Base-by-base conservation (phyloP, 2,113 vertebrate genomes). In the Sapajus apella region DNA sequence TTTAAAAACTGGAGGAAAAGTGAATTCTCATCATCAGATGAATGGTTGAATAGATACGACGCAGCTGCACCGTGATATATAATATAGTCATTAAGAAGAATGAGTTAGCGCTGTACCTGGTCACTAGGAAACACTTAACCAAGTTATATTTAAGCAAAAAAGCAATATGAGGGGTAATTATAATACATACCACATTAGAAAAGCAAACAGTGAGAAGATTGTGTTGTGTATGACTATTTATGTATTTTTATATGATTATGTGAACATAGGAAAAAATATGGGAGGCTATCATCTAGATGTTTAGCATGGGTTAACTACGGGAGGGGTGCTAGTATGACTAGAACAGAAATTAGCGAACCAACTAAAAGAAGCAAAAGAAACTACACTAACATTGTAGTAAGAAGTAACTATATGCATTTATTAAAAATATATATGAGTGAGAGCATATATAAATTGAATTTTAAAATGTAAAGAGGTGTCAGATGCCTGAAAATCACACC, bases 391-490 rank as follows among this genome's bases (percentile, higher is more conserved):
- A 73, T 90, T 90, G 52, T 73, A 82, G 14, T 83, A 47, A 90
- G 14, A 77, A 58, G 43, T 68, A 89, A 93, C 70, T 50, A 43
- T 32, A 25, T 96, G 1, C 16, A 95, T 55, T 91, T 79, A 56
- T 89, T 11, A 97, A 95, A 93, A 80, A 91, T 82, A 17, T 23
- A 73, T 79, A 50, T 83, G 32, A 72, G 6, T 85, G 20, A 92
- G 1, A 76, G 1, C 20, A 66, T 77, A 73, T 56, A 82, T 77
- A 90, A 77, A 89, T 75, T 86, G 37, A 93, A 80, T 68, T n/a
- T 92, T 93, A 91, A 81, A 47, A 52, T 9, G 7, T 55, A 14
- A 91, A 47, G 12, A 91, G 35, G 43, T 93, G 14, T 92, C 64
- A 58, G 40, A 50, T 56, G 16, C 25, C 23, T 84, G 32, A 75